These are phyloP conservation scores for Triplophysa tibetana DNA, from an alignment of 2,113 vertebrate genomes.

Conservation along the genomic window DNA sequence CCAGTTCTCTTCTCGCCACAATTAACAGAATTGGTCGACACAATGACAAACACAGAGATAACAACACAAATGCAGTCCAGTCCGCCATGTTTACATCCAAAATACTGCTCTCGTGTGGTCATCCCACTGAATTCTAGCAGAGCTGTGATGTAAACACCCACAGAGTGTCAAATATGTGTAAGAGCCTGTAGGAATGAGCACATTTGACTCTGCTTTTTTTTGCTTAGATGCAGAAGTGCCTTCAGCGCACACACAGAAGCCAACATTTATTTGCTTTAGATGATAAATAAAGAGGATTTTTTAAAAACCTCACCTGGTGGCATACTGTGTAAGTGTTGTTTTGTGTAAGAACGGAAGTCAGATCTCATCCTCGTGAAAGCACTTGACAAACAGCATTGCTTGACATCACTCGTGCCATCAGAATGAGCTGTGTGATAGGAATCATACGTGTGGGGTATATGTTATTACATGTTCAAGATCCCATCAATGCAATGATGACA, in stretches of 20 bases:
- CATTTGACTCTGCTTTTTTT: not conserved
- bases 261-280: not conserved
- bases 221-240: constrained; percentile 1
- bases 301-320: not conserved
- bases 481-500: no score
- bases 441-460: no score
- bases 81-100: not conserved
- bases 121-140: constrained; percentile 29
- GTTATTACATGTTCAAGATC: no score
- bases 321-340: not conserved
- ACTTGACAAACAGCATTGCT: not conserved
- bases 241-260: not conserved
- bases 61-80: not conserved
- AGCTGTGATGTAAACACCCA: constrained; percentile 31
- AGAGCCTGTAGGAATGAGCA: constrained; percentile 10
- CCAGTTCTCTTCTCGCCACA: not conserved
- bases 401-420: no score
- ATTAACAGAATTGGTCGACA: not conserved
- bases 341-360: not conserved
- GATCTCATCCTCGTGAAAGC: not conserved
- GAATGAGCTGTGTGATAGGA: no score
- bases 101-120: constrained; percentile 23
- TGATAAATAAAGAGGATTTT: not conserved
- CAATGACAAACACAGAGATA: not conserved
- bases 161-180: constrained; percentile 27